A percentile compares a stretch with the other conserved stretches of the same genome.
phyloP scores from a whole-genome alignment of 2,113 vertebrate genomes.

The Scopus umbretta region DNA sequence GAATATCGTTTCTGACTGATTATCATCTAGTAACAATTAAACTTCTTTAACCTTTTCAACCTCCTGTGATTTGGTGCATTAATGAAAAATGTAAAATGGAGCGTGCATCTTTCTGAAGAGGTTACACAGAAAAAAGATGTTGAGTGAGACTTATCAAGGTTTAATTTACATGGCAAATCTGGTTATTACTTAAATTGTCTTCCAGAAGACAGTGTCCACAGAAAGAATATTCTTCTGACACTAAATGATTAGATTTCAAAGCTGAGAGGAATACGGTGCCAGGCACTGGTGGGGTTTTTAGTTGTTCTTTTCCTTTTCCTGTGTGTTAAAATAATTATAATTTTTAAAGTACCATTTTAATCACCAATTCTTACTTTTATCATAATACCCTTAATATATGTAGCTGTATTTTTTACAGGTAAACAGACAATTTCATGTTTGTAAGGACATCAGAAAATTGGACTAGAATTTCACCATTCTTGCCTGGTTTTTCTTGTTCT shows the following conservation, averaged over 20 bases:
- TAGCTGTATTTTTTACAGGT: background rate
- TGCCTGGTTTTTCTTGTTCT: background rate
- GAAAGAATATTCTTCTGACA: background rate
- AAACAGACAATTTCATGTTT: background rate
- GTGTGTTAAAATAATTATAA: background rate
- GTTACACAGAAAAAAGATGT: background rate
- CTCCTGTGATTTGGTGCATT: slow-evolving; percentile 37
- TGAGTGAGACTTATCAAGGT: background rate
- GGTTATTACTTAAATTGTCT: background rate
- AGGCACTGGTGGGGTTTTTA: background rate
- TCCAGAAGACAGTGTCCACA: background rate
- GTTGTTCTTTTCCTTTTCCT: background rate
- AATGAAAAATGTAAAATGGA: slow-evolving; percentile 34
- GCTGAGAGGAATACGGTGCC: background rate
- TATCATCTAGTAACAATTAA: slow-evolving; percentile 61
- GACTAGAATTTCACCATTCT: background rate
- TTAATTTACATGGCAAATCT: slow-evolving; percentile 11
- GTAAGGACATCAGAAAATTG: background rate
- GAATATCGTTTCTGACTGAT: slow-evolving; percentile 34
- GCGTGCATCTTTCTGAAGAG: background rate
- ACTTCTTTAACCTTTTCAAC: slow-evolving; percentile 63
- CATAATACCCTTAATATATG: background rate
- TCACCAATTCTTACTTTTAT: background rate
- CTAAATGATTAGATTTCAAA: background rate
- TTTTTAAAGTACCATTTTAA: background rate